Base-by-base conservation (phyloP, 1,140 invertebrate genomes). In the Leptinotarsa texana region DNA sequence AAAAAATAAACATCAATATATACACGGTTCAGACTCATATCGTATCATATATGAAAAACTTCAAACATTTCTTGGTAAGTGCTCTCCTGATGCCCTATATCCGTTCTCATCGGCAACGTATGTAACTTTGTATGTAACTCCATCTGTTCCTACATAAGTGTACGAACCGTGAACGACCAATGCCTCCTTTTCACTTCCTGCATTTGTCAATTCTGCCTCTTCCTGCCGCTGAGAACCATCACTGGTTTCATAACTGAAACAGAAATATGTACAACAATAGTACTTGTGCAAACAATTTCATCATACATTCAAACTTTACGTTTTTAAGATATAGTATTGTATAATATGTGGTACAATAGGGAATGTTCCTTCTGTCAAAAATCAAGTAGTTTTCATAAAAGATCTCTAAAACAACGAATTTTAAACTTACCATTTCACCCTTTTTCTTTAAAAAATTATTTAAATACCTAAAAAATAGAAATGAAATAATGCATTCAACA, bases 181-280 rank as follows among this genome's bases (percentile, higher is more conserved):
- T 21, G 88, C 89, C 78, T 90, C 89, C 13, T 82, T 75, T 27
- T 88, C 86, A 73, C 91, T 89, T 13, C 86, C 84, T 42, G 89
- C 89, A 83, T 92, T 92, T 83, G 91, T 91, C 78, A 92, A 83
- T 80, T 89, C 90, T 3, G 92, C 92, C 78, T 89, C 86, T 80
- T 92, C 91, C 80, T 91, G 88, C 0, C 89, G 90, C 3, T 84
- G 81, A 78, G 92, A 91, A 22, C 91, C 91, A 70, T 73, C 71
- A 33, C 71, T 73, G 33, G 71, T 73, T 69, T 57, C 62, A 4
- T 71, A 71, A 18, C 47, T 73, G n/a, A 13, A 72, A 72, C 15
- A 33, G 61, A 62, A 27, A 22, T 65, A 65, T 21, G 6, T 33
- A 33, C 27, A 33, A 27, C 27, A 27, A 22, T 2, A 3, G 33